Evolutionary conservation across 2,888 invertebrate genomes (phyloP).

Genomic region (Drosophila sordidapex): DNA sequence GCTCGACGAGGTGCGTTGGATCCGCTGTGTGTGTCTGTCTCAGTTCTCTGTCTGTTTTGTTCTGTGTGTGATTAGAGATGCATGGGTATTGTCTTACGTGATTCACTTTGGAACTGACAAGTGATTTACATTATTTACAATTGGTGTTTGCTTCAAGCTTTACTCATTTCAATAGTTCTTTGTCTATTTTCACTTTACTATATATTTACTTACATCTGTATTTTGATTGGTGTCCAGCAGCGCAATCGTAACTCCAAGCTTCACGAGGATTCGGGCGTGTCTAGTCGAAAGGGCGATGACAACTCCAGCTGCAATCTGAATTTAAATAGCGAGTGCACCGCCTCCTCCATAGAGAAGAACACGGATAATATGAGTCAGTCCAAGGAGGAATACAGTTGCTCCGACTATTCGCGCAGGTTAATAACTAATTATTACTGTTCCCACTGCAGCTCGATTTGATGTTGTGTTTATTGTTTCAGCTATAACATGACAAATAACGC

Average conservation of each 20-base stretch:
- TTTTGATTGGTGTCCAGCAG: slow-evolving; percentile 31
- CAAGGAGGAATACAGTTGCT: slow-evolving; percentile 82
- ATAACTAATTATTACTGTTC: background rate
- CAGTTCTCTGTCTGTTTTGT: slow-evolving; percentile 21
- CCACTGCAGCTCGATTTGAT: background rate
- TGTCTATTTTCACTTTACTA: background rate
- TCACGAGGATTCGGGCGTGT: slow-evolving; percentile 85
- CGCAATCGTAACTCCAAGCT: slow-evolving; percentile 77
- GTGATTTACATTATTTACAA: background rate
- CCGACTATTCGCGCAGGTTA: slow-evolving; percentile 86
- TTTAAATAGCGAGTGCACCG: slow-evolving; percentile 85
- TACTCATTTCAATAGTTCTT: background rate
- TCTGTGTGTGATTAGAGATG: background rate
- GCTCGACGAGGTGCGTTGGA: slow-evolving; percentile 75
- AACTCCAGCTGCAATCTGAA: slow-evolving; percentile 85
- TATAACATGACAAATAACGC: slow-evolving; percentile 82
- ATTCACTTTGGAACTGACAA: background rate
- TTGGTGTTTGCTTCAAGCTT: background rate
- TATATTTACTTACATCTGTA: background rate
- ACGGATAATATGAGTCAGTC: slow-evolving; percentile 80
- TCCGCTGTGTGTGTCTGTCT: slow-evolving; percentile 18
- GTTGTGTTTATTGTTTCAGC: slow-evolving; percentile 52
- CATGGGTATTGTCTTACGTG: background rate
- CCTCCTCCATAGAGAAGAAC: slow-evolving; percentile 85
- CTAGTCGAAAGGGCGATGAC: slow-evolving; percentile 85